Evolutionary conservation across 2,797 vertebrate genomes (phyloP), one percentile per base, ranked within the genome.

Genomic region (Phataginus tricuspis): DNA sequence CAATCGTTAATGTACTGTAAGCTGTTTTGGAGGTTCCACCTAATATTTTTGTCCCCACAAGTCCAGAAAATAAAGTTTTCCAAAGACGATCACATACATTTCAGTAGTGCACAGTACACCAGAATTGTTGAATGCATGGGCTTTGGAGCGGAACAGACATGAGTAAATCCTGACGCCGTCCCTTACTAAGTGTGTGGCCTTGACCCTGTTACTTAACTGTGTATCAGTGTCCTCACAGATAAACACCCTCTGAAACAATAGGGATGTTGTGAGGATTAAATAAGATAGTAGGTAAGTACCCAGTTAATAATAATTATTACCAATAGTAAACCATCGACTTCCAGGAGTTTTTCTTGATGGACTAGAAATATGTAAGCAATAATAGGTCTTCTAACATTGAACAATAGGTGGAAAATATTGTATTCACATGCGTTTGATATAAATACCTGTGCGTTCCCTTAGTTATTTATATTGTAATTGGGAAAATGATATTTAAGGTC

Each of bases 401-500:
- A 57, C 64, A 80, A 34, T n/a, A 12, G 25, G 63, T 4, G 27
- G 74, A 9, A 84, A 29, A 49, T 68, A 87, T 1, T 0, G 53
- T 23, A 13, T 1, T 7, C 2, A 0, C 12, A 4, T 75, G 27
- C n/a, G 9, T 95, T 49, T 80, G 49, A 53, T 64, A 13, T 23
- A 42, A 83, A 13, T 42, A 39, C 77, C 68, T 19, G 0, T 0
- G 79, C 66, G 59, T 71, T 79, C 53, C 64, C 85, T 86, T 5
- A 0, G 34, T 34, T 92, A 69, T 94, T 95, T 96, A 72, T 51
- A 79, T 64, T 88, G 69, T 1, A 0, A 59, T 90, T 66, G 59
- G 72, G 75, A 94, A 96, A 94, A 25, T n/a, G 68, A 91, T 71
- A 27, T 91, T 79, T 90, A 75, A 88, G 80, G 51, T 90, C 59